Conservation (phyloP, 1,140 invertebrate species). For the Cecropterus lyciades region DNA sequence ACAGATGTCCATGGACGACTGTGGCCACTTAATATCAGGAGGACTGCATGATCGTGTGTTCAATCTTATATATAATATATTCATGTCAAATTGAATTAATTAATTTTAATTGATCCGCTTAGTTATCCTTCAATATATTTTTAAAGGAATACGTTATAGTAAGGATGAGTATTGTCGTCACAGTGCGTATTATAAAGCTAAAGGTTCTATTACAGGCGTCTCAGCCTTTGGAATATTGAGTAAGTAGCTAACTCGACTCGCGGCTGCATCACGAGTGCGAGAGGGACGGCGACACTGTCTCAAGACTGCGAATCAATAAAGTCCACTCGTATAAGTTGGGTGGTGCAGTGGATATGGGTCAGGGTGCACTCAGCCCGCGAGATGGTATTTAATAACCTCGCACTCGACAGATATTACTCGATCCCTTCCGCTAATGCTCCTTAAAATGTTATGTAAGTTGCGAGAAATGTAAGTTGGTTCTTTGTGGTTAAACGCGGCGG, state of each 20-base stretch:
- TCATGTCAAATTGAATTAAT: no score
- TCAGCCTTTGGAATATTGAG: constrained; percentile 74
- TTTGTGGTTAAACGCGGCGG: no score
- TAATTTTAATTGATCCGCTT: no score
- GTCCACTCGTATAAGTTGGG: constrained; percentile 78
- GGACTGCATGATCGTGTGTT: no score
- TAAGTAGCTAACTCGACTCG: constrained; percentile 66
- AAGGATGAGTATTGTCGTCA: no score
- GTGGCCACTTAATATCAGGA: no score
- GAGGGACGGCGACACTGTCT: constrained; percentile 65
- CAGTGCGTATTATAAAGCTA: constrained; percentile 57
- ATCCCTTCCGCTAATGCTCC: constrained; percentile 44
- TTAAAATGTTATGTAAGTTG: neutral
- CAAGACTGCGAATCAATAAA: constrained; percentile 83
- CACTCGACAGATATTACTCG: constrained; percentile 68
- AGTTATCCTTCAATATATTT: no score
- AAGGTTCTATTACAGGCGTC: constrained; percentile 64
- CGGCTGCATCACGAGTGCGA: constrained; percentile 54
- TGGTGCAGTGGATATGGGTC: constrained; percentile 80
- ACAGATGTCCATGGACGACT: no score
- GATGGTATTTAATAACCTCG: constrained; percentile 75
- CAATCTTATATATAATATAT: no score
- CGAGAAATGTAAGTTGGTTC: neutral
- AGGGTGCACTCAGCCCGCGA: constrained; percentile 67
- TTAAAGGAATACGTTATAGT: no score